phyloP scores from a whole-genome alignment of 92 coral and sea anemone species.

The Epizoanthus stellaris region DNA sequence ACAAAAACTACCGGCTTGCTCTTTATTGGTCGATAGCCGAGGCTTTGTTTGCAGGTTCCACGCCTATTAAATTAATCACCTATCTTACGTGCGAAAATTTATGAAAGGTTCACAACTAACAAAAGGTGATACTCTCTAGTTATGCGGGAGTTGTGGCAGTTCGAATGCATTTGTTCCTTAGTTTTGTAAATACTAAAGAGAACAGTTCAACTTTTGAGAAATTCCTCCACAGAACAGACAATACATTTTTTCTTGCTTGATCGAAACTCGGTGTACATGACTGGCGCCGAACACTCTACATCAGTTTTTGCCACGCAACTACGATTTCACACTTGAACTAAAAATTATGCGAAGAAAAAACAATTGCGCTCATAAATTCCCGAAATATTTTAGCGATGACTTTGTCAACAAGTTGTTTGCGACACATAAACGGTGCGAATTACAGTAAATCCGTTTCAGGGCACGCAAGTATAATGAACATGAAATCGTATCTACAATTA shows the following conservation, averaged over 20 bases:
- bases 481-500: background rate
- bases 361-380: background rate
- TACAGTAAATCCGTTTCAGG: constrained; percentile 5
- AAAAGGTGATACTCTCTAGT: too few relatives aligned
- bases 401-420: constrained; percentile 47
- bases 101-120: background rate
- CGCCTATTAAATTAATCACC: constrained; percentile 44
- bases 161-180: too few relatives aligned
- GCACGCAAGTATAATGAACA: constrained; percentile 3
- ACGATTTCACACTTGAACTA: background rate
- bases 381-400: constrained; percentile 23
- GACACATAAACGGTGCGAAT: constrained; percentile 34
- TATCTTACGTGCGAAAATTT: constrained; percentile 27
- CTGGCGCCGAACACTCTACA: too few relatives aligned
- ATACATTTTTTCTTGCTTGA: too few relatives aligned
- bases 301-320: too few relatives aligned
- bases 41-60: constrained; percentile 34
- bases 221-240: too few relatives aligned
- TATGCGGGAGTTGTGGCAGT: too few relatives aligned
- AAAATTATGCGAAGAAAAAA: background rate
- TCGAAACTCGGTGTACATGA: too few relatives aligned
- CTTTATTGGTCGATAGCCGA: constrained; percentile 30
- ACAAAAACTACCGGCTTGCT: constrained; percentile 38
- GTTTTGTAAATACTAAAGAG: too few relatives aligned
- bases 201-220: too few relatives aligned